A percentile compares a stretch with the other conserved stretches of the same genome.
Evolutionary conservation across 2,888 invertebrate species (phyloP).

Genomic region (Drosophila neoperkinsi): DNA sequence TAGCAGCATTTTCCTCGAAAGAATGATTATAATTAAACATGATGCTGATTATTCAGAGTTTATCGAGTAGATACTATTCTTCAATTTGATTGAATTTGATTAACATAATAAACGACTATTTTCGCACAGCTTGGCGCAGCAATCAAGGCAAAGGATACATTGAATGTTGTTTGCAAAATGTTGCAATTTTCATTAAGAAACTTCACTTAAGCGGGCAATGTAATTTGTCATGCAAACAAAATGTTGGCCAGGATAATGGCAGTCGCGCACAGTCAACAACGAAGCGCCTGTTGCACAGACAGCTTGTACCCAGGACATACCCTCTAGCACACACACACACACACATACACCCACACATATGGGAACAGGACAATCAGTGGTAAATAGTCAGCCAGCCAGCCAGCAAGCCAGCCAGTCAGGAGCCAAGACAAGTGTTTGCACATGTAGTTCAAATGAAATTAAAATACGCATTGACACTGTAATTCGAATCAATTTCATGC

Average conservation of each 20-base stretch:
- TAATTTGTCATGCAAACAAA: conserved; percentile 77
- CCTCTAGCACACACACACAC: conserved; percentile 9
- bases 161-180: conserved; percentile 56
- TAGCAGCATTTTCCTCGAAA: conserved; percentile 25
- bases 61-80: not conserved
- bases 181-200: conserved; percentile 77
- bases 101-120: conserved; percentile 10
- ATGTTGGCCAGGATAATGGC: conserved; percentile 74
- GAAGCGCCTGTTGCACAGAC: conserved; percentile 67
- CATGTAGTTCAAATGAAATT: conserved; percentile 82
- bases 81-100: conserved; percentile 4
- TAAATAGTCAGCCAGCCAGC: conserved; percentile 19
- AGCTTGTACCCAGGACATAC: conserved; percentile 53
- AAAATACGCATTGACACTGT: conserved; percentile 80
- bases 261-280: conserved; percentile 63
- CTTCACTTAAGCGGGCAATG: conserved; percentile 75
- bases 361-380: conserved; percentile 52
- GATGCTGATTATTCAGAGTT: not conserved
- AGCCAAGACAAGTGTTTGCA: conserved; percentile 73
- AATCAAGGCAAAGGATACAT: conserved; percentile 43
- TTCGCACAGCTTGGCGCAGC: conserved; percentile 8
- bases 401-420: conserved; percentile 39
- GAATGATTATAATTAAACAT: not conserved
- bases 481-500: conserved; percentile 80
- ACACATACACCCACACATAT: conserved; percentile 15